Percentiles rank a stretch among this genome's conserved stretches.
These are phyloP conservation scores for Salvelinus namaycush DNA, from an alignment of 2,113 vertebrate genomes.

Conservation along the genomic window DNA sequence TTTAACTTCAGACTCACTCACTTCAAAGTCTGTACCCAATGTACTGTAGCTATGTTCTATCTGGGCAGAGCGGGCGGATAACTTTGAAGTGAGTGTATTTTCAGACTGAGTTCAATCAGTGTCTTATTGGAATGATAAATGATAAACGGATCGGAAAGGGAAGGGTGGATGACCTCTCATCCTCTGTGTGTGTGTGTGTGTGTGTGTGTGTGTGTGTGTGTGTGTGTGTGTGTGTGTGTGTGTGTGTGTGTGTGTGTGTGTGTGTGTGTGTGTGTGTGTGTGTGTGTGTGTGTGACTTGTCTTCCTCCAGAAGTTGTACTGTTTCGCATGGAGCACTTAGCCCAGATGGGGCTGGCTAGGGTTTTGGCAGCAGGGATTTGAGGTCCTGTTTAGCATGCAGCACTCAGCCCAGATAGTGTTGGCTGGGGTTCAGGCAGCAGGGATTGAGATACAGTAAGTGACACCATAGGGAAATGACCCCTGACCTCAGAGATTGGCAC, in stretches of 20 bases:
- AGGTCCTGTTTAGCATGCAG: constrained; percentile 18
- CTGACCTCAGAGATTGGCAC: constrained; percentile 9
- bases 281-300: neutral
- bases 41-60: neutral
- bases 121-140: constrained; percentile 10
- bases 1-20: neutral
- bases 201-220: neutral
- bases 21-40: neutral
- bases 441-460: constrained; percentile 1
- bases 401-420: constrained; percentile 19
- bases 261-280: no score
- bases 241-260: no score
- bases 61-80: neutral
- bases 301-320: constrained; percentile 14
- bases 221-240: neutral
- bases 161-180: neutral
- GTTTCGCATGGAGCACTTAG: constrained; percentile 22
- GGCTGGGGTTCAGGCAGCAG: constrained; percentile 17
- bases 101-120: constrained; percentile 3
- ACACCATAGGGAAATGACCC: constrained; percentile 11
- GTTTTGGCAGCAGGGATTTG: neutral
- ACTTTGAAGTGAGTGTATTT: constrained; percentile 14
- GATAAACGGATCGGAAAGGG: neutral
- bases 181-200: no score
- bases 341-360: constrained; percentile 24